These are phyloP conservation scores for Petrocephalus microphthalmus DNA, from an alignment of 2,113 vertebrate genomes.

Conservation along the genomic window DNA sequence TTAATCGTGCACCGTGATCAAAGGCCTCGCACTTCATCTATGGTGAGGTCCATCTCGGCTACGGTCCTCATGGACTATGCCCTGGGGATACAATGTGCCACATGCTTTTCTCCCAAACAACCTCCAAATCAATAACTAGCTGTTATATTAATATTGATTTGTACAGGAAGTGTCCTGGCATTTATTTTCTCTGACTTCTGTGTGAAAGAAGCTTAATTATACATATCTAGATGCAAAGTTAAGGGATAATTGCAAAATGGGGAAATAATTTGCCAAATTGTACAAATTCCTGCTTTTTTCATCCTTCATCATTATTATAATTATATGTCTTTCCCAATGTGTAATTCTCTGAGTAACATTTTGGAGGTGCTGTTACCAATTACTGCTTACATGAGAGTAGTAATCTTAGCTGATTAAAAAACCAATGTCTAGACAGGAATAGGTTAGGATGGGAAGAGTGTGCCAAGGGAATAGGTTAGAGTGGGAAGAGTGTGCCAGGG, in stretches of 20 bases:
- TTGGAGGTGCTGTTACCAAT: neutral
- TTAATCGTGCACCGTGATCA: neutral
- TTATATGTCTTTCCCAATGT: neutral
- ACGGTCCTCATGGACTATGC: neutral
- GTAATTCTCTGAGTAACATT: neutral
- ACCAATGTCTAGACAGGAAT: neutral
- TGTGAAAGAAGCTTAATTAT: neutral
- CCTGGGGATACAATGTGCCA: neutral
- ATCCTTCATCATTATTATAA: neutral
- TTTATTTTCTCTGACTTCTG: neutral
- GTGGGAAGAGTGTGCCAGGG: neutral
- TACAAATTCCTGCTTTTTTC: neutral
- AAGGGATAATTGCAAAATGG: neutral
- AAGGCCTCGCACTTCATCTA: neutral
- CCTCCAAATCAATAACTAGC: neutral
- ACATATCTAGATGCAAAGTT: neutral
- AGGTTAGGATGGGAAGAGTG: neutral
- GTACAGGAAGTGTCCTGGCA: neutral
- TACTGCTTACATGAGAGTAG: neutral
- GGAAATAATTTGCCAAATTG: neutral
- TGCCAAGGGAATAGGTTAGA: neutral
- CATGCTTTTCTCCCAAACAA: neutral
- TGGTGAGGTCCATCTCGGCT: neutral
- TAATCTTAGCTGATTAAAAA: neutral
- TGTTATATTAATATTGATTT: conserved; percentile 8